phyloP scores from a whole-genome alignment of 2,113 vertebrate species.

The Cyanoliseus patagonus region DNA sequence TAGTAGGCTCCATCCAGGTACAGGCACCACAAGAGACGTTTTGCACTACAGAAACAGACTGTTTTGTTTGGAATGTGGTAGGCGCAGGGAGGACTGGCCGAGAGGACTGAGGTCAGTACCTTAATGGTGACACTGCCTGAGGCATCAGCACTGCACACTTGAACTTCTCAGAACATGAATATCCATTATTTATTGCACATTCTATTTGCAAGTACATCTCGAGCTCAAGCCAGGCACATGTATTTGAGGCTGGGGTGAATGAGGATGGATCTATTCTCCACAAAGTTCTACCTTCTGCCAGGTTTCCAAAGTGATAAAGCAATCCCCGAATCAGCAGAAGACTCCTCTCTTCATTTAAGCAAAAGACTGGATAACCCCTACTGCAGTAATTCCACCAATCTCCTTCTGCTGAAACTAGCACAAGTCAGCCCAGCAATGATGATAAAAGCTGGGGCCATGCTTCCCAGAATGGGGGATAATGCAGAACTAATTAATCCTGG shows the following conservation, averaged over 20 bases:
- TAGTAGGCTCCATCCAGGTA: neutral
- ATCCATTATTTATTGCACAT: neutral
- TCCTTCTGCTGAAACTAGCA: neutral
- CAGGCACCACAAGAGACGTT: neutral
- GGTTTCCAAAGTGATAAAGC: neutral
- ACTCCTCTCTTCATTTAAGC: neutral
- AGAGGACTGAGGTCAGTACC: neutral
- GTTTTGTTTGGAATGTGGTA: neutral
- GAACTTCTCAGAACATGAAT: neutral
- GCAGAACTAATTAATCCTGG: neutral
- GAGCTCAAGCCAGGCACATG: neutral
- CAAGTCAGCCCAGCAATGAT: neutral
- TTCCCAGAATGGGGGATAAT: neutral
- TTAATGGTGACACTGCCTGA: neutral
- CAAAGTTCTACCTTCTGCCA: neutral
- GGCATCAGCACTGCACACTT: neutral
- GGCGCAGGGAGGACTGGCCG: neutral
- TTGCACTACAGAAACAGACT: neutral
- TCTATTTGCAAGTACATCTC: neutral
- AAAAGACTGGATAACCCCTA: neutral
- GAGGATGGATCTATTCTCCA: neutral
- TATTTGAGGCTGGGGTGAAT: neutral
- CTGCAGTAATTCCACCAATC: neutral
- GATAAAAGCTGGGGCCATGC: neutral
- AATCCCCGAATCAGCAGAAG: neutral